Evolutionary conservation across 2,113 vertebrate genomes (phyloP).

Genomic region (Indicator indicator): DNA sequence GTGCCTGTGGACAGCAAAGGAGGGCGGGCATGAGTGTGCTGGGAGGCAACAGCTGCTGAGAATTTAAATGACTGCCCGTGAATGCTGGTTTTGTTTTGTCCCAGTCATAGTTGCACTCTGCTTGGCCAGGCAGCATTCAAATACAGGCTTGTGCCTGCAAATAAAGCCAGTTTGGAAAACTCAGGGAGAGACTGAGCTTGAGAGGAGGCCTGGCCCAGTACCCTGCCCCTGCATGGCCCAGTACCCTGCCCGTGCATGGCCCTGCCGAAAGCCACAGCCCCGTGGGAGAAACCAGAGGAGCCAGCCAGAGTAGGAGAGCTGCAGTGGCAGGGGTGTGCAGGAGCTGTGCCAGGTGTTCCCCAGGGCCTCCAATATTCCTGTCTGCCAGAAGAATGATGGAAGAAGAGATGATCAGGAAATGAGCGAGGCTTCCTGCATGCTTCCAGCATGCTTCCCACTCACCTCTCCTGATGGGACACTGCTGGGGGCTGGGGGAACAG

Average conservation of each 20-base stretch:
- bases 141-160: background rate
- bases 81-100: slow-evolving; percentile 58
- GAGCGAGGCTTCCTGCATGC: background rate
- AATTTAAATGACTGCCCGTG: slow-evolving; percentile 10
- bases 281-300: fast-evolving
- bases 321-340: background rate
- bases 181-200: background rate
- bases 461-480: fast-evolving
- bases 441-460: background rate
- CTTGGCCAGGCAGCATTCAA: background rate
- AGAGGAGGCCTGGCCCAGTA: background rate
- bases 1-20: background rate
- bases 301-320: background rate
- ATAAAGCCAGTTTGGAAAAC: background rate
- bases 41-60: slow-evolving; percentile 46
- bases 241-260: background rate
- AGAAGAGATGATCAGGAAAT: background rate
- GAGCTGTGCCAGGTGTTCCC: background rate
- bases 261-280: background rate
- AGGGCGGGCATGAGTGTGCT: background rate
- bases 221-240: background rate
- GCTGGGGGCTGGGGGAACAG: background rate
- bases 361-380: fast-evolving
- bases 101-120: background rate
- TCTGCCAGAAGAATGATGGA: background rate